Percentiles rank a stretch among this genome's conserved stretches.
Evolutionary conservation across 2,113 vertebrate species (phyloP).

Genomic region (Prolemur simus): DNA sequence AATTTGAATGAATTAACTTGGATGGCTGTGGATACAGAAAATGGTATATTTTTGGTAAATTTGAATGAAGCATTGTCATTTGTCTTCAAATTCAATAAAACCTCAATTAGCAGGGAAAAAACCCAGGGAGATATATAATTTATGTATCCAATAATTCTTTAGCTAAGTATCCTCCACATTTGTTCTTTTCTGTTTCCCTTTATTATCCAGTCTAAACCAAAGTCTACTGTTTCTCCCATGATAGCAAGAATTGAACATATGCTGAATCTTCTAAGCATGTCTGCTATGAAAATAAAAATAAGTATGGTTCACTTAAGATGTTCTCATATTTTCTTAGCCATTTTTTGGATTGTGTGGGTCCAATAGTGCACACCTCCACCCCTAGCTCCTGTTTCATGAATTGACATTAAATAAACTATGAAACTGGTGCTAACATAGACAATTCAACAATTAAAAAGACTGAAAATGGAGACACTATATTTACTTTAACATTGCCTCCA

Average conservation of each 20-base stretch:
- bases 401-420: slow-evolving; percentile 64
- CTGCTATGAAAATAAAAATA: slow-evolving; percentile 47
- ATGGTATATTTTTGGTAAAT: neutral
- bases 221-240: neutral
- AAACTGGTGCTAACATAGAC: slow-evolving; percentile 62
- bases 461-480: slow-evolving; percentile 60
- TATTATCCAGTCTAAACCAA: neutral
- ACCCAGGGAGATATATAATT: neutral
- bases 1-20: neutral
- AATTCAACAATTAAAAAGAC: slow-evolving; percentile 71
- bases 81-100: neutral
- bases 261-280: neutral
- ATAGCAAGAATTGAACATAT: neutral
- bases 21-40: neutral
- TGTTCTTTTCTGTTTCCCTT: neutral
- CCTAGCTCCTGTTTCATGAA: slow-evolving; percentile 44
- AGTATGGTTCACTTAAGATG: neutral
- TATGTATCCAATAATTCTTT: neutral
- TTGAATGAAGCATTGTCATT: neutral
- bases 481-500: slow-evolving; percentile 72
- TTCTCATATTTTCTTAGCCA: slow-evolving; percentile 29
- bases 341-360: slow-evolving; percentile 1
- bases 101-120: neutral
- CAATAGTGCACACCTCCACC: neutral
- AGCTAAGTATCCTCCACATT: neutral